Evolutionary conservation across 1,140 invertebrate species (phyloP), one percentile per base, ranked within the genome.

Genomic region (Ceratitis capitata): DNA sequence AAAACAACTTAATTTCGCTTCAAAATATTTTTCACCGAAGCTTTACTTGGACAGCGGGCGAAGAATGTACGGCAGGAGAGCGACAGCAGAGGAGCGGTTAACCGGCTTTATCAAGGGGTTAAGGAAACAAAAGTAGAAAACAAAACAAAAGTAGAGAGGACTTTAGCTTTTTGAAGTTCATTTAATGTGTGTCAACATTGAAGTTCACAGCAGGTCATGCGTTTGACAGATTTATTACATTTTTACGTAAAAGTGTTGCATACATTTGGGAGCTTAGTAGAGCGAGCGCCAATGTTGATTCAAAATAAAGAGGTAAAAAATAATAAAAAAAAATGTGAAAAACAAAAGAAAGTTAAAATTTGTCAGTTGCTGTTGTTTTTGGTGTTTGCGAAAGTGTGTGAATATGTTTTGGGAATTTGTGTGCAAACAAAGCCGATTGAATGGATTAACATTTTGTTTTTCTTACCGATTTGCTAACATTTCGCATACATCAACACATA

Each of bases 221-320:
- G 69, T 45, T 78, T 78, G 69, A 78, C 69, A 78, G 69, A 78
- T 78, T 78, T 78, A 78, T 78, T 78, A 78, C 69, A 78, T 78
- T 78, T 56, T 78, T 78, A 9, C 39, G 69, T 78, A 78, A 78
- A 45, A 78, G 69, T 45, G 69, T 78, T 78, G 69, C 69, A 78
- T 78, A 78, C 69, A 78, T 78, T 45, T 78, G 69, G 69, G 69
- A 78, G 69, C 42, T 78, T 35, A 69, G 12, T 5, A n/a, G n/a
- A n/a, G n/a, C n/a, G n/a, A n/a, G n/a, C n/a, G n/a, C n/a, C 29
- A 69, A 39, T 69, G 32, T 69, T 69, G 39, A 12, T 78, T 6
- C 69, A 42, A 47, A 47, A 47, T 6, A 47, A 47, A 47, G 12
- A 47, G 12, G 12, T 6, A 5, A 47, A 47, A 78, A 45, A 78